Evolutionary conservation across 2,797 vertebrate genomes (phyloP).

Genomic region (Pyrocephalus nanus): DNA sequence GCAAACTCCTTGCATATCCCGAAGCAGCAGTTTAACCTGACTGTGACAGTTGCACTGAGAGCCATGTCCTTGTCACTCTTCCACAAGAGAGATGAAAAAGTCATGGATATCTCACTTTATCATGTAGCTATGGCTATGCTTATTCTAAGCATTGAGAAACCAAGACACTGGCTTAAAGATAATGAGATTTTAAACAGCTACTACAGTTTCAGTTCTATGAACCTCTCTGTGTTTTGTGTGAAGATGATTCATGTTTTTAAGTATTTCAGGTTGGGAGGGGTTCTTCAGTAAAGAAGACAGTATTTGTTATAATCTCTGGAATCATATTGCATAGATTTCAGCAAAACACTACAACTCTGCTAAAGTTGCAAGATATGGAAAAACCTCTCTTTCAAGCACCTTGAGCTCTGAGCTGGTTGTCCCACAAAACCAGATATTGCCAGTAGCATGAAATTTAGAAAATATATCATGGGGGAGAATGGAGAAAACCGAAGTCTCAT

Average conservation of each 20-base stretch:
- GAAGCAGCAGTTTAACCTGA: not conserved
- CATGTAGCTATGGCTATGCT: not conserved
- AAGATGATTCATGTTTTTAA: not conserved
- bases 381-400: not conserved
- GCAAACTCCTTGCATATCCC: not conserved
- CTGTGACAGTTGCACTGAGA: not conserved
- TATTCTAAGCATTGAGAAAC: not conserved
- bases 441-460: not conserved
- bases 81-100: not conserved
- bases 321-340: not conserved
- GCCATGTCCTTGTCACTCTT: not conserved
- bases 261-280: not conserved
- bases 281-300: not conserved
- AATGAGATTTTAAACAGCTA: not conserved
- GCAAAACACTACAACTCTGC: not conserved
- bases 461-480: not conserved
- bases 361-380: not conserved
- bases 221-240: not conserved
- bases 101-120: not conserved
- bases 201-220: not conserved
- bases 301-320: not conserved
- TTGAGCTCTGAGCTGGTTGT: not conserved
- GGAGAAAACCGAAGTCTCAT: not conserved
- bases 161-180: not conserved
- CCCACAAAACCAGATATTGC: not conserved